phyloP scores from a whole-genome alignment of 1,140 invertebrate species.

The Apis cerana region DNA sequence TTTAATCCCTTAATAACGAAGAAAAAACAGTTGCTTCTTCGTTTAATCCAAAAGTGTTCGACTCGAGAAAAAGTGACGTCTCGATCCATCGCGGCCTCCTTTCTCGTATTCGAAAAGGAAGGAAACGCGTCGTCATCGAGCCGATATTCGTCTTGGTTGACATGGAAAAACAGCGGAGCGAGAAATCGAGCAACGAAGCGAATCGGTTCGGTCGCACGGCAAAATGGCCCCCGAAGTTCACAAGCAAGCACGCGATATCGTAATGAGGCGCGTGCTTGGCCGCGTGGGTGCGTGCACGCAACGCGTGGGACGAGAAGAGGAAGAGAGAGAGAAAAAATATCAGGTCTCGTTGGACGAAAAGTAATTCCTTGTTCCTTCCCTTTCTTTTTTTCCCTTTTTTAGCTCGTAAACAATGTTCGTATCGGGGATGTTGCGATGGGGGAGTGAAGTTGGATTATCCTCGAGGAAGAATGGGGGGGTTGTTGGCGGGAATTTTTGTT shows the following conservation, averaged over 20 bases:
- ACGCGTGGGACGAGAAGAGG: slow-evolving; percentile 24
- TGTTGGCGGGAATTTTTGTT: background rate
- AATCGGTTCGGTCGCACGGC: slow-evolving; percentile 58
- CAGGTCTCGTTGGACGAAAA: background rate
- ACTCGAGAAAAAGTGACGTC: too few species aligned
- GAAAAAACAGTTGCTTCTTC: too few species aligned
- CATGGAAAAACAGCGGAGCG: too few species aligned
- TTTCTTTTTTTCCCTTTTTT: background rate
- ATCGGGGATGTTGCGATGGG: background rate
- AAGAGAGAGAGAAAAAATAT: too few species aligned
- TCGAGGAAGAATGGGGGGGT: background rate
- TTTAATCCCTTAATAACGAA: too few species aligned
- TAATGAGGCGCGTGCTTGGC: slow-evolving; percentile 60
- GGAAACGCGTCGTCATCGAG: too few species aligned
- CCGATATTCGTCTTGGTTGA: too few species aligned
- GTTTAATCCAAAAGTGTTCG: too few species aligned
- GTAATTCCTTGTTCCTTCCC: background rate
- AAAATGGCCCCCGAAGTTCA: slow-evolving; percentile 74
- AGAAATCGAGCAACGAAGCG: slow-evolving; percentile 16
- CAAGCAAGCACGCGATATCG: slow-evolving; percentile 73
- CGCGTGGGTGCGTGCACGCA: slow-evolving; percentile 48
- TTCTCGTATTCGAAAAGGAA: too few species aligned
- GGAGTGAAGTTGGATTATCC: too few species aligned
- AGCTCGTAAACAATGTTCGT: too few species aligned
- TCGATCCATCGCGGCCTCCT: too few species aligned